These are phyloP conservation scores for Enoplosus armatus DNA, from an alignment of 2,797 vertebrate genomes.

Conservation along the genomic window DNA sequence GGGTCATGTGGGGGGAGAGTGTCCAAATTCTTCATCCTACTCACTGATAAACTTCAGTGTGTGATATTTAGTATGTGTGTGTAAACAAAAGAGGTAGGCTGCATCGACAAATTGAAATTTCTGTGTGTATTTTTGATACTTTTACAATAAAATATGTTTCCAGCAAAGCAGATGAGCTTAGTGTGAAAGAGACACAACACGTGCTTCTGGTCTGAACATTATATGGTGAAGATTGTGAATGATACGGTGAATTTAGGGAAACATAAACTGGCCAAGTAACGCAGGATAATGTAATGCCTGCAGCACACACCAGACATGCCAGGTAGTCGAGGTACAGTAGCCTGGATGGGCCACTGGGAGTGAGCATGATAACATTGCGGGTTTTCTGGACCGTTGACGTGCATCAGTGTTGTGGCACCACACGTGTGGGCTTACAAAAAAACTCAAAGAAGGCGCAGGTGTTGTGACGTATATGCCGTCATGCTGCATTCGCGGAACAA, in stretches of 20 bases:
- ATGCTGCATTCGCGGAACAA: too few relatives aligned
- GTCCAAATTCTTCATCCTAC: slow-evolving; percentile 29
- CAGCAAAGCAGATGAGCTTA: neutral
- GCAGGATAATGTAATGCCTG: neutral
- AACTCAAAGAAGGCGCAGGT: too few relatives aligned
- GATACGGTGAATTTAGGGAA: neutral
- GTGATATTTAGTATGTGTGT: neutral
- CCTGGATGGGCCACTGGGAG: neutral
- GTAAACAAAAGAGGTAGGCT: neutral
- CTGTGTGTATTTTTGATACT: neutral
- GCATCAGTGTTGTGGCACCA: too few relatives aligned
- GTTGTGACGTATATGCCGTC: too few relatives aligned
- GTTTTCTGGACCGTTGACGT: neutral
- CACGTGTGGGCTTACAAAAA: too few relatives aligned
- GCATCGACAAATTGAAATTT: neutral
- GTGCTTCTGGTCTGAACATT: neutral
- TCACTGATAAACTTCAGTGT: neutral
- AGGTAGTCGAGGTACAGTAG: neutral
- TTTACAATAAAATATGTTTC: neutral
- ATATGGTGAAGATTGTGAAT: neutral
- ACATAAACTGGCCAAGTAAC: neutral
- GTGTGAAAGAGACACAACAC: neutral
- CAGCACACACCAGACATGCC: neutral
- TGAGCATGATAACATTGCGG: neutral
- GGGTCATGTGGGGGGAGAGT: slow-evolving; percentile 19